Base-by-base conservation (phyloP, 2,888 invertebrate species). In the Myopa testacea region DNA sequence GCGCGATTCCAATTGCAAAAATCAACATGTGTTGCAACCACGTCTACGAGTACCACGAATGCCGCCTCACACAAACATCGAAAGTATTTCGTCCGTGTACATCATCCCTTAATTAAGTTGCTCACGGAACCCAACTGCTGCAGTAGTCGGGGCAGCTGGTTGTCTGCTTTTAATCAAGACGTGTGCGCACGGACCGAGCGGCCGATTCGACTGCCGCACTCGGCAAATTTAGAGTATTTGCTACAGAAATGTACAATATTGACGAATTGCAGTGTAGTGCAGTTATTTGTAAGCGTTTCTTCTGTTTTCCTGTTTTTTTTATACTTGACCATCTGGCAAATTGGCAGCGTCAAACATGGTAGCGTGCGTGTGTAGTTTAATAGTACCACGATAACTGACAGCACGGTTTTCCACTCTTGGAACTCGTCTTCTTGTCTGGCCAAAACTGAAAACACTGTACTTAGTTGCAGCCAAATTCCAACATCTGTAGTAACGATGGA, bases 31-130 rank as follows among this genome's bases (percentile, higher is more conserved):
- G 50, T 50, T 50, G 50, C 50, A 50, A 12, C 37, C 6, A 1
- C 63, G 14, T 14, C 26, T 26, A 26, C 26, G 26, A 26, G 26
- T 26, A 26, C 26, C 26, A 26, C 26, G 26, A 26, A 26, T 26
- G 26, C 26, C 26, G 1, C 26, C 26, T 26, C 6, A 65, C 7
- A 65, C 6, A 65, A 65, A 38, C 34, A 12, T 38, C 34, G 5
- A 14, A 65, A 19, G 10, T 45, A n/a, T 68, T 50, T 68, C n/a
- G 14, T 8, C 26, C 50, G 50, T 5, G 12, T 16, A 69, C 34
- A 50, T 69, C 69, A 69, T 69, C 67, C 67, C 45, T 58, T 12
- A 40, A 69, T 69, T 69, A 14, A 69, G 50, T 69, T 52, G 5
- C 69, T 14, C 8, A 8, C n/a, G 10, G 40, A n/a, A 68, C n/a